Percentiles rank a stretch among this genome's conserved stretches.
Conservation (phyloP, 2,888 invertebrate species). For the Troides aeacus region DNA sequence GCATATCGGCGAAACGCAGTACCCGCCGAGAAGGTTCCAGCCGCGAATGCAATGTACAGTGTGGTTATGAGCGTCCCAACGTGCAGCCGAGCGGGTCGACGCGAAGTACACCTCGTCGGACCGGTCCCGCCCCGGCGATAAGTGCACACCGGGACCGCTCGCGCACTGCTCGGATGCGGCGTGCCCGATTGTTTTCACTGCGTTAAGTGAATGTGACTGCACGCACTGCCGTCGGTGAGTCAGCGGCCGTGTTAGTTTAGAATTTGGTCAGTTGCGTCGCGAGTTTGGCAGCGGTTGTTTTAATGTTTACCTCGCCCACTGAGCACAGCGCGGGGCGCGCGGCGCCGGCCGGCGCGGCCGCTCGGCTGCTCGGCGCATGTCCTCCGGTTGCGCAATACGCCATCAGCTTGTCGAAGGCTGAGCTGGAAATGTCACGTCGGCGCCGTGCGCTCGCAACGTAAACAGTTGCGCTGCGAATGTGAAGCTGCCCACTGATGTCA, state of each 20-base stretch:
- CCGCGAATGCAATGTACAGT: constrained; percentile 28
- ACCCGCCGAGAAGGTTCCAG: constrained; percentile 4
- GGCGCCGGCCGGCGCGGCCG: constrained; percentile 40
- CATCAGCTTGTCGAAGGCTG: constrained; percentile 35
- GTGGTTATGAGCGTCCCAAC: constrained; percentile 8
- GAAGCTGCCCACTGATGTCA: constrained; percentile 75
- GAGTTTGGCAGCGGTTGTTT: constrained; percentile 42
- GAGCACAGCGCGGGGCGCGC: constrained; percentile 19
- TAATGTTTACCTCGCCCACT: constrained; percentile 47
- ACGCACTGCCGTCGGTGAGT: constrained; percentile 45
- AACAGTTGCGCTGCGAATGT: constrained; percentile 67
- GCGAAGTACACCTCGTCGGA: constrained; percentile 22
- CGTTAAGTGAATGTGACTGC: constrained; percentile 48
- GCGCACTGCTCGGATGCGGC: neutral
- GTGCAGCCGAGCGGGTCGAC: neutral
- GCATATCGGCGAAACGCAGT: constrained; percentile 38
- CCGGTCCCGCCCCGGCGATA: constrained; percentile 29
- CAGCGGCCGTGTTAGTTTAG: constrained; percentile 40
- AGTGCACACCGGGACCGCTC: constrained; percentile 2
- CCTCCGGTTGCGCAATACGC: constrained; percentile 42
- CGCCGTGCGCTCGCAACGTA: constrained; percentile 62
- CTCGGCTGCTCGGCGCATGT: constrained; percentile 41
- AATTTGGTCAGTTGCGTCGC: constrained; percentile 35
- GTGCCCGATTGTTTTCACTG: constrained; percentile 36
- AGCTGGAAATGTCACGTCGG: constrained; percentile 51